These are phyloP conservation scores for Drosophila neotestacea DNA, from an alignment of 2,888 invertebrate species.

Conservation along the genomic window DNA sequence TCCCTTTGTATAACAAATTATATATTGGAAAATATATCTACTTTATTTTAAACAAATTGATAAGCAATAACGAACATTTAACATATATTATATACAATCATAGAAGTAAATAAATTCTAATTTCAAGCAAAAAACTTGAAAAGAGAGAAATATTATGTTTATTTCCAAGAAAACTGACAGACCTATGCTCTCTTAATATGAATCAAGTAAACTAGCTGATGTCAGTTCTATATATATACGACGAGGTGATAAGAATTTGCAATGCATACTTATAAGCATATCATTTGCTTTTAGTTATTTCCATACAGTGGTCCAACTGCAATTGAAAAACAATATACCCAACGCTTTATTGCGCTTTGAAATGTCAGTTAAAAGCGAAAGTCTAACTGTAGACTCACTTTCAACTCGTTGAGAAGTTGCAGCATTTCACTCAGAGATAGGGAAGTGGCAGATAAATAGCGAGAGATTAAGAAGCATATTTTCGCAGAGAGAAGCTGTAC, in stretches of 20 bases:
- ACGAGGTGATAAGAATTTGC: no score
- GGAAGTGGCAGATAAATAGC: not conserved
- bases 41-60: not conserved
- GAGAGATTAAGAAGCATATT: not conserved
- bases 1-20: no score
- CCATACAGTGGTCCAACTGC: not conserved
- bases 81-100: not conserved
- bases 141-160: no score
- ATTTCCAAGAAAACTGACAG: no score
- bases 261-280: not conserved
- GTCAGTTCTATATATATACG: not conserved
- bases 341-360: not conserved
- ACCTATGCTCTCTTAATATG: not conserved
- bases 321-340: not conserved
- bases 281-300: not conserved
- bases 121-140: not conserved
- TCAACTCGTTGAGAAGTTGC: slow-evolving; percentile 16
- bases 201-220: not conserved
- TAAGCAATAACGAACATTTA: not conserved
- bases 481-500: not conserved
- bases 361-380: slow-evolving; percentile 36
- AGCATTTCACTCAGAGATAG: slow-evolving; percentile 15
- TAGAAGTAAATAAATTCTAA: not conserved
- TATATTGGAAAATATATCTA: no score
- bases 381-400: slow-evolving; percentile 28